A percentile compares a stretch with the other conserved stretches of the same genome.
These are phyloP conservation scores for Pseudotriccus pelzelni DNA, from an alignment of 2,797 vertebrate genomes.

Conservation along the genomic window DNA sequence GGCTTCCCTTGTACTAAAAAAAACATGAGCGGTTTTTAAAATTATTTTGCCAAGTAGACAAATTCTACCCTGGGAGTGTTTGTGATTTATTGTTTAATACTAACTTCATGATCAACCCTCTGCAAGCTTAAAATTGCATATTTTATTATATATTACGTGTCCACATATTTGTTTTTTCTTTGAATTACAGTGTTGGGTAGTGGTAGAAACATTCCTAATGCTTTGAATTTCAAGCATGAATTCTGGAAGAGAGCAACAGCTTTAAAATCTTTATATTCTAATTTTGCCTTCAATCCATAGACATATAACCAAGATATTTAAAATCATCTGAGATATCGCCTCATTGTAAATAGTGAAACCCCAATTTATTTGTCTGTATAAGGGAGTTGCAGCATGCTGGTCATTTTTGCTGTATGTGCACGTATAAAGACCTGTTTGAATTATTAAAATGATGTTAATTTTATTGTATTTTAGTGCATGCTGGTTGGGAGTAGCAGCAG, in stretches of 20 bases:
- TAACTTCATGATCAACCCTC: fast-evolving
- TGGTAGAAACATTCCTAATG: not conserved
- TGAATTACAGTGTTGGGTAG: not conserved
- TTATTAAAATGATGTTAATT: not conserved
- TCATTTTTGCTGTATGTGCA: not conserved
- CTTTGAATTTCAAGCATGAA: not conserved
- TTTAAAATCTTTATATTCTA: not conserved
- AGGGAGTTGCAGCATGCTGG: not conserved
- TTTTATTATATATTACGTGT: fast-evolving
- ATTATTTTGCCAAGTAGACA: not conserved
- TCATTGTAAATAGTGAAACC: not conserved
- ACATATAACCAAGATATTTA: not conserved
- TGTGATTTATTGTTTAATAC: not conserved
- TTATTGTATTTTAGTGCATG: not conserved
- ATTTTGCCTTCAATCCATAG: not conserved
- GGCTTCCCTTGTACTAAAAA: not conserved
- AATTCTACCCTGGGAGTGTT: fast-evolving
- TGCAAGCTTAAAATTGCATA: not conserved
- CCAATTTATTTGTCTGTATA: fast-evolving
- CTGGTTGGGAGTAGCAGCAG: not conserved
- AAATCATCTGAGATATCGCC: not conserved
- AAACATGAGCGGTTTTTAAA: not conserved
- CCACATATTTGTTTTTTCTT: not conserved
- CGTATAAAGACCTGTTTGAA: not conserved
- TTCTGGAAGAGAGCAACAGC: not conserved